These are phyloP conservation scores for Pelvicachromis taeniatus DNA, from an alignment of 2,113 vertebrate species.

Conservation along the genomic window DNA sequence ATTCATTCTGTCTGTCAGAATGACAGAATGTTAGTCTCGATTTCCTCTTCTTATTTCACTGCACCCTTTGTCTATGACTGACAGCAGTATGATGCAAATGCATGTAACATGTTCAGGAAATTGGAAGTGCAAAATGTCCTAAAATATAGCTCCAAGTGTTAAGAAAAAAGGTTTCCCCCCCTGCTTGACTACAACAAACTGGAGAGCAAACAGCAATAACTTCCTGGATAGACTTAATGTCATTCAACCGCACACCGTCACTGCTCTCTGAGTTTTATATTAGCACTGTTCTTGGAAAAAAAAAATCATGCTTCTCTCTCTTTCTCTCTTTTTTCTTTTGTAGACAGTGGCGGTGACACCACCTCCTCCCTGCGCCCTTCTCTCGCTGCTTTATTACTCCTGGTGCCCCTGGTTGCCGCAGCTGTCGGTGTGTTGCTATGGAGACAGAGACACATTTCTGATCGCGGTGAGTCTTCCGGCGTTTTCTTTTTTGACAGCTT, in stretches of 20 bases:
- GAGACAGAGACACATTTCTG: constrained; percentile 71
- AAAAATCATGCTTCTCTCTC: background rate
- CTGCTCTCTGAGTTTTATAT: constrained; percentile 6
- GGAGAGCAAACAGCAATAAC: constrained; percentile 6
- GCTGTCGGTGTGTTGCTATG: constrained; percentile 76
- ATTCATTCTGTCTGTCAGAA: constrained; percentile 11
- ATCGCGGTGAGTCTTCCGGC: constrained; percentile 68
- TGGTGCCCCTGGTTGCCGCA: constrained; percentile 70
- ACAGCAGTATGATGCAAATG: constrained; percentile 64
- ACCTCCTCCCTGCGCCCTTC: constrained; percentile 38
- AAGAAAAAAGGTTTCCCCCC: background rate
- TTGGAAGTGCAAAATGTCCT: background rate
- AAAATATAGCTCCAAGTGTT: background rate
- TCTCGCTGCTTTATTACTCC: constrained; percentile 72
- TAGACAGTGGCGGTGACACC: constrained; percentile 21
- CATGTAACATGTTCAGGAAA: constrained; percentile 43
- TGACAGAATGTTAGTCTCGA: too few species aligned
- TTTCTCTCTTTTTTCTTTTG: constrained; percentile 23
- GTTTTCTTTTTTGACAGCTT: constrained; percentile 54
- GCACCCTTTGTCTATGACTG: constrained; percentile 37
- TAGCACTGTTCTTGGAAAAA: constrained; percentile 16
- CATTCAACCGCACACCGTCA: background rate
- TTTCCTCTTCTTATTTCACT: constrained; percentile 6
- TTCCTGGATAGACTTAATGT: background rate
- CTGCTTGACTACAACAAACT: background rate